These are phyloP conservation scores for Ericerus pela DNA, from an alignment of 1,140 invertebrate genomes.

Conservation along the genomic window DNA sequence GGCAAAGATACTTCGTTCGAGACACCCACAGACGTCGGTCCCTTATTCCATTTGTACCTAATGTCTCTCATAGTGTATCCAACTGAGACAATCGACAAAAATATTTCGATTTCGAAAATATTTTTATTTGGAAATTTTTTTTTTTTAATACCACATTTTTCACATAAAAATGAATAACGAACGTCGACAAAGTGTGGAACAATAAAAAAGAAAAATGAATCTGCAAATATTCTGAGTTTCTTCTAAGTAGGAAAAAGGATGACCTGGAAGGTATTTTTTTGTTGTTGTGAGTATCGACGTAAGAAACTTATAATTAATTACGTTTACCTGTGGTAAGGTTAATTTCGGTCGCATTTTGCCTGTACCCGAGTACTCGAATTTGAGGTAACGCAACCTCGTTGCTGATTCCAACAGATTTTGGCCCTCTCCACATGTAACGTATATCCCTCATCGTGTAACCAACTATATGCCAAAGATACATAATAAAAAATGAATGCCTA, in stretches of 20 bases:
- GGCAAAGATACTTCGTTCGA: constrained; percentile 81
- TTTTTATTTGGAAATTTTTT: too few relatives aligned
- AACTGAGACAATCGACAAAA: constrained; percentile 43
- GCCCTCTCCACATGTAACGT: constrained; percentile 86
- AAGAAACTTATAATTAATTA: constrained; percentile 35
- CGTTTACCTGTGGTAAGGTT: constrained; percentile 74
- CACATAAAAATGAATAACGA: too few relatives aligned
- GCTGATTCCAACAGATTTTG: constrained; percentile 76
- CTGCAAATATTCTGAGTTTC: too few relatives aligned
- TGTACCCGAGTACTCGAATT: constrained; percentile 82
- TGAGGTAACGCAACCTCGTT: constrained; percentile 85
- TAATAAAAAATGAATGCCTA: constrained; percentile 8
- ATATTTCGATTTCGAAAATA: background rate
- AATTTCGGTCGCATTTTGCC: constrained; percentile 77
- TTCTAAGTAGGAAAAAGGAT: background rate
- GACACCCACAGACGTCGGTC: constrained; percentile 75
- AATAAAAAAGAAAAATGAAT: too few relatives aligned
- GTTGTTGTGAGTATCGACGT: constrained; percentile 41
- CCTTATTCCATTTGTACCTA: constrained; percentile 85
- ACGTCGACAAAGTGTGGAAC: too few relatives aligned
- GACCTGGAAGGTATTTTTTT: background rate
- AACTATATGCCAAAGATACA: constrained; percentile 42
- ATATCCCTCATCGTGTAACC: constrained; percentile 95
- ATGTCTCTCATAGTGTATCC: constrained; percentile 94
- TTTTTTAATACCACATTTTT: too few relatives aligned